Evolutionary conservation across 2,797 vertebrate species (phyloP), one percentile per base, ranked within the genome.

Genomic region (Orientallactaga sibirica): DNA sequence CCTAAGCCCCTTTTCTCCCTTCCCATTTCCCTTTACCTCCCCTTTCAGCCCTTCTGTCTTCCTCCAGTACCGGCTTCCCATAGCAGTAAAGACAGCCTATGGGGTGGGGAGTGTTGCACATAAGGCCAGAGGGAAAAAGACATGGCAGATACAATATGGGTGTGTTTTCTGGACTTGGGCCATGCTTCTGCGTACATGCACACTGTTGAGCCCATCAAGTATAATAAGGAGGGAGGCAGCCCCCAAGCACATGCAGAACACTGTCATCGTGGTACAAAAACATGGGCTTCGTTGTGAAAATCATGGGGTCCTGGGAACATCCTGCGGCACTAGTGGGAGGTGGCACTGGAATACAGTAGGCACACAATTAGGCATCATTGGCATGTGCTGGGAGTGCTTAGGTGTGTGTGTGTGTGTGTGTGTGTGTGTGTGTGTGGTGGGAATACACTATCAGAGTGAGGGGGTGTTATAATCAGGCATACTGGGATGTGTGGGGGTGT

Each of bases 401-500:
- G 95, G 94, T 48, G 48, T 48, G 48, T 48, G 43, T 48, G 43
- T 48, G 43, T 48, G 43, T 48, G 43, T 48, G 43, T 48, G 43
- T 48, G 43, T 48, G 43, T 48, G 43, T 48, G 43, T 48, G 43
- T 48, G 82, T 86, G 89, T 86, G 87, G 29, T 81, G 94, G 91
- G 96, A 71, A 77, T 88, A 67, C 37, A 77, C 85, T n/a, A 86
- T 76, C 79, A 2, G 33, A 93, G 84, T 41, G 92, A 75, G 85
- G 94, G 87, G 90, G 94, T 77, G 95, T 86, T 91, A 86, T 91
- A 84, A 91, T 79, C 66, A 81, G 85, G 73, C 82, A 22, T 92
- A 92, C 84, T 94, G 94, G 97, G 93, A 62, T 81, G 81, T 94
- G 93, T 14, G 93, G 86, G 84, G 94, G 93, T 55, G 88, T 94